A percentile compares a stretch with the other conserved stretches of the same genome.
Evolutionary conservation across 2,113 vertebrate species (phyloP).

Genomic region (Leucoraja erinaceus): DNA sequence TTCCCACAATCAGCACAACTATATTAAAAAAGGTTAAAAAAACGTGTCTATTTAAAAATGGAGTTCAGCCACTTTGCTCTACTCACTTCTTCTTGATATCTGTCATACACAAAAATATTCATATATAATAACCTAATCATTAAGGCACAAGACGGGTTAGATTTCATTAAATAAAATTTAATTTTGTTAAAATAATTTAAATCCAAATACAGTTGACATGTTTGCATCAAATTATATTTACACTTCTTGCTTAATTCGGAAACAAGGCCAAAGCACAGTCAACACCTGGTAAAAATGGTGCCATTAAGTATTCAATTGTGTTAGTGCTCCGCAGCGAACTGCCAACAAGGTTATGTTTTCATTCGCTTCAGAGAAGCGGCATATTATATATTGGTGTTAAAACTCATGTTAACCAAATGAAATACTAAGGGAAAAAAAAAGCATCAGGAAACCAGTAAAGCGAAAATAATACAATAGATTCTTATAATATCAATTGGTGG

Average conservation of each 20-base stretch:
- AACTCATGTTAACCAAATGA: constrained; percentile 2
- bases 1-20: neutral
- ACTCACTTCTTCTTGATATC: too few species aligned
- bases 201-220: constrained; percentile 65
- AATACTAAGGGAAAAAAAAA: neutral
- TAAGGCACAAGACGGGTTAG: constrained; percentile 36
- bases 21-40: neutral
- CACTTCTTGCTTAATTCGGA: constrained; percentile 65
- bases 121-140: neutral
- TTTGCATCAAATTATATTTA: constrained; percentile 72
- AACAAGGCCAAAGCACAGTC: constrained; percentile 62
- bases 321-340: constrained; percentile 62
- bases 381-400: constrained; percentile 47
- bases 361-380: constrained; percentile 58
- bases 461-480: constrained; percentile 1
- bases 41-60: neutral
- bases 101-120: too few species aligned
- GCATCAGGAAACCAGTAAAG: constrained; percentile 16
- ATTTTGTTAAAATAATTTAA: constrained; percentile 79
- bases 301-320: constrained; percentile 63
- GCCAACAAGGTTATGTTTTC: constrained; percentile 55
- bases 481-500: neutral
- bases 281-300: constrained; percentile 65
- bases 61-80: neutral
- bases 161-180: constrained; percentile 78